These are phyloP conservation scores for Porites rus DNA, from an alignment of 92 coral and sea anemone genomes.

Conservation along the genomic window DNA sequence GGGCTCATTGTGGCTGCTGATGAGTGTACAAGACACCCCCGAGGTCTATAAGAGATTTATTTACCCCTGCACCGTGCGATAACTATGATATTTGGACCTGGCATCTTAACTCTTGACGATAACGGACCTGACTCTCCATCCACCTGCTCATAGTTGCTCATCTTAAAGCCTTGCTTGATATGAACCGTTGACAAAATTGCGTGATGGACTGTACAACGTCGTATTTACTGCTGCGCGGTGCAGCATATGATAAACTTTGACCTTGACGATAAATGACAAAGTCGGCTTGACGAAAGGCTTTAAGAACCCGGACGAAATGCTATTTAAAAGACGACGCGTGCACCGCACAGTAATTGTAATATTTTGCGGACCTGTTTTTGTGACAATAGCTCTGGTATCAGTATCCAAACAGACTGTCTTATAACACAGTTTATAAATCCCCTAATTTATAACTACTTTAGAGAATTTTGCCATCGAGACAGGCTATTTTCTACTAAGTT, in stretches of 20 bases:
- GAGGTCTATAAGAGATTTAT: conserved; percentile 20
- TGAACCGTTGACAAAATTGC: neutral
- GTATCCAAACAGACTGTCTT: neutral
- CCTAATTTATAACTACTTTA: no score
- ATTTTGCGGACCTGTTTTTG: neutral
- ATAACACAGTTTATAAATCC: no score
- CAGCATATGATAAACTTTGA: neutral
- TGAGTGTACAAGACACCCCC: conserved; percentile 66
- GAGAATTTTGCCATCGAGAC: no score
- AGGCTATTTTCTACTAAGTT: no score
- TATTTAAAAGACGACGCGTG: neutral
- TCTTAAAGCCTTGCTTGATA: neutral
- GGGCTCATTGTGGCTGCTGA: conserved; percentile 80
- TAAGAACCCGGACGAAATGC: neutral
- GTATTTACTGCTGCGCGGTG: neutral
- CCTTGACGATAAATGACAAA: neutral
- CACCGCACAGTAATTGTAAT: neutral
- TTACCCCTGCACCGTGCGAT: conserved; percentile 13
- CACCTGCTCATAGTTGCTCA: neutral
- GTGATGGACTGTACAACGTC: neutral
- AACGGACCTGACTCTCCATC: neutral
- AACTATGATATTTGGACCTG: conserved; percentile 13
- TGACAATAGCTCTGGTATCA: neutral
- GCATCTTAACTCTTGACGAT: neutral
- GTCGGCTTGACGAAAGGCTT: neutral